phyloP scores from a whole-genome alignment of 2,113 vertebrate species.

The Eptesicus fuscus region DNA sequence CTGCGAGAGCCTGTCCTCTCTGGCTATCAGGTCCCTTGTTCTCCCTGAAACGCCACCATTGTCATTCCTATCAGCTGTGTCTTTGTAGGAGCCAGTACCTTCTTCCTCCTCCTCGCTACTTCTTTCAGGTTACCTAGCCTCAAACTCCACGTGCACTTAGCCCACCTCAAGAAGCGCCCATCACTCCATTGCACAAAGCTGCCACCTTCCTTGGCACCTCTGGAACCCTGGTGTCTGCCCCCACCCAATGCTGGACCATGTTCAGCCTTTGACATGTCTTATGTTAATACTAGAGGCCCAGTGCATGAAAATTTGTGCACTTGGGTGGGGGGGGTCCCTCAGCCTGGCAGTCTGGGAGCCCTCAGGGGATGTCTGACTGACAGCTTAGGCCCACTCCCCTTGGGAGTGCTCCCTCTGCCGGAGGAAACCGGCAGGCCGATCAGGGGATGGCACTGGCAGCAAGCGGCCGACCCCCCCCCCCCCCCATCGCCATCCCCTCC shows the following conservation, averaged over 20 bases:
- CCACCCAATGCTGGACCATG: neutral
- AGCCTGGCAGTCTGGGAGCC: too few relatives aligned
- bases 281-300: neutral
- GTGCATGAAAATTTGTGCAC: too few relatives aligned
- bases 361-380: too few relatives aligned
- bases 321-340: too few relatives aligned
- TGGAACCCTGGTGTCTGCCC: too few relatives aligned
- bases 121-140: neutral
- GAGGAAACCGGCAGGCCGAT: too few relatives aligned
- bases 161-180: neutral
- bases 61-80: neutral
- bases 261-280: neutral
- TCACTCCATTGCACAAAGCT: neutral
- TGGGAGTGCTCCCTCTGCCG: too few relatives aligned
- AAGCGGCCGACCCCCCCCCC: too few relatives aligned
- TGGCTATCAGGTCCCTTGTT: neutral
- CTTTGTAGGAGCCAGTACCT: neutral
- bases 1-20: neutral
- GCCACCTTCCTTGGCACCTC: neutral
- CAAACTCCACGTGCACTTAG: neutral
- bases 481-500: too few relatives aligned
- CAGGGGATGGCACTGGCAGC: too few relatives aligned
- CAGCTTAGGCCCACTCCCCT: too few relatives aligned
- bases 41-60: neutral
- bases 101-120: neutral